Evolutionary conservation across 2,113 vertebrate genomes (phyloP).

Genomic region (Pelusios castaneus): DNA sequence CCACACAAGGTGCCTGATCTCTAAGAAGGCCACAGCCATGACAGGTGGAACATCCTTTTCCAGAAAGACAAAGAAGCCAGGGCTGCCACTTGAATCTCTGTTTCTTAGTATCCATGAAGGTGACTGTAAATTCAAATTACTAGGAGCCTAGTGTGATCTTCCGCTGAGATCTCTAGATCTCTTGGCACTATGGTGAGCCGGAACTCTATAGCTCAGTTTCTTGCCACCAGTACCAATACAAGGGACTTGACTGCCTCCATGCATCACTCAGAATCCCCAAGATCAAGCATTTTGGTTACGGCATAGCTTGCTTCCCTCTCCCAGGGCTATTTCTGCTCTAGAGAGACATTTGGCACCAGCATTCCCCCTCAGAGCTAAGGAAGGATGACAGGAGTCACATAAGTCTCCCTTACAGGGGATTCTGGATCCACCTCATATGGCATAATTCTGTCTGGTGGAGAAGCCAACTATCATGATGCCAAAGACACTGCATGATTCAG

Average conservation of each 20-base stretch:
- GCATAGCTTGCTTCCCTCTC: background rate
- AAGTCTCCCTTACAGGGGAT: background rate
- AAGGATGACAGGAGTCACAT: fast-evolving
- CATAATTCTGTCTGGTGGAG: background rate
- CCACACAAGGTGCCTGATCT: background rate
- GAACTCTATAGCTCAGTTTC: background rate
- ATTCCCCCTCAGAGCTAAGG: background rate
- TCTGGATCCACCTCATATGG: background rate
- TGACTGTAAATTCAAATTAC: background rate
- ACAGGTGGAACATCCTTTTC: background rate
- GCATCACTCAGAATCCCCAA: fast-evolving
- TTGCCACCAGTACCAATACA: background rate
- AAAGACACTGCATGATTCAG: background rate
- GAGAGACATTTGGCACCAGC: background rate
- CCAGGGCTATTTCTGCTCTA: background rate
- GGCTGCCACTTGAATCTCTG: background rate
- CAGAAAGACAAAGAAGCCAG: background rate
- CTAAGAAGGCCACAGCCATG: background rate
- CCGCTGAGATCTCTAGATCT: background rate
- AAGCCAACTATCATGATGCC: background rate
- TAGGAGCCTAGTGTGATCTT: background rate
- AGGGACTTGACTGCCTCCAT: background rate
- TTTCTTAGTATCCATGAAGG: background rate
- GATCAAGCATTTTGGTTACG: background rate
- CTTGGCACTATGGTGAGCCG: background rate